These are phyloP conservation scores for Papilio demoleus DNA, from an alignment of 2,888 invertebrate genomes.

Conservation along the genomic window DNA sequence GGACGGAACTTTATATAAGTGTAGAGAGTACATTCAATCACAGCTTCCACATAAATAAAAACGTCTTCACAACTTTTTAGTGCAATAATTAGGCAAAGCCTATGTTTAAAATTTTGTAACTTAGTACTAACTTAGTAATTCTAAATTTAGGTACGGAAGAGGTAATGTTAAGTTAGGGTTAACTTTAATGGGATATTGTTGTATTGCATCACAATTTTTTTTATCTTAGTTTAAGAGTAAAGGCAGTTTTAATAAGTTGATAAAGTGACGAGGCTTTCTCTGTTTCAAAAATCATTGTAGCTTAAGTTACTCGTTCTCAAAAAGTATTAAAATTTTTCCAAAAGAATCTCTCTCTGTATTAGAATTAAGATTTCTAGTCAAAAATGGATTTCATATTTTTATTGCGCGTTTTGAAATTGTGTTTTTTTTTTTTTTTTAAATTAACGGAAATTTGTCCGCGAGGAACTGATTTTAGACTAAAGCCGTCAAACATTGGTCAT, in stretches of 20 bases:
- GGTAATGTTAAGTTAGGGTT: constrained; percentile 44
- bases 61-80: constrained; percentile 76
- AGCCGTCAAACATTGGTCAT: background rate
- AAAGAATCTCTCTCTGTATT: constrained; percentile 81
- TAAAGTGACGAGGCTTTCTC: constrained; percentile 70
- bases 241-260: background rate
- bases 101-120: constrained; percentile 75
- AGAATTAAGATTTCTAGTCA: constrained; percentile 81
- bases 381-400: constrained; percentile 71
- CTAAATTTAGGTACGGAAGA: constrained; percentile 54
- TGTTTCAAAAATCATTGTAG: constrained; percentile 61
- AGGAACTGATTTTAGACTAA: background rate
- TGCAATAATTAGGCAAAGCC: constrained; percentile 83
- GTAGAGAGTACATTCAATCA: constrained; percentile 12
- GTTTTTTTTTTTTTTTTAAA: background rate
- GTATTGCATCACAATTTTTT: constrained; percentile 53
- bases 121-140: constrained; percentile 73
- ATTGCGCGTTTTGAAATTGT: constrained; percentile 43
- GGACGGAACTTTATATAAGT: background rate
- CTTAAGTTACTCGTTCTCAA: constrained; percentile 67
- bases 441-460: constrained; percentile 4
- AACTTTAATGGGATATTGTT: constrained; percentile 44
- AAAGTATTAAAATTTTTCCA: constrained; percentile 76
- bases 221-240: constrained; percentile 42
- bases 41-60: constrained; percentile 57